Base-by-base conservation (phyloP, 2,113 vertebrate species). In the Scortum barcoo region DNA sequence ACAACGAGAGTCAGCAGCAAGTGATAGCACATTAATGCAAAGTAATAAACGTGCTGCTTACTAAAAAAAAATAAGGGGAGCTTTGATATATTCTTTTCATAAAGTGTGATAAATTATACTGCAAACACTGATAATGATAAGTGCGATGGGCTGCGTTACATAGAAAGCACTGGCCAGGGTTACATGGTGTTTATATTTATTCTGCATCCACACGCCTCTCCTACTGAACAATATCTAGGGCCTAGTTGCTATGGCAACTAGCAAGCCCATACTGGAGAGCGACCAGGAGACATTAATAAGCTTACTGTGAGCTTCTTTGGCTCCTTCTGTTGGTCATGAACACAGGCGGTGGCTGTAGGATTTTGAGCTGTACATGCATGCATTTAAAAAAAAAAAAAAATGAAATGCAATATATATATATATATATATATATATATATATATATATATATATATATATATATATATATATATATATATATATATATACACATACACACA, bases 201-300 rank as follows among this genome's bases (percentile, higher is more conserved):
- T 86, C 46, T 75, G 58, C 63, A 86, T 84, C 76, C 30, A 42
- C 80, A 62, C 66, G 50, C 56, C 57, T 87, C 77, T 87, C 73
- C 62, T 44, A 24, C 67, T 60, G 79, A 89, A 77, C 82, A 80
- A 75, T 90, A 83, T 85, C 87, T 65, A 58, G 77, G 80, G 73
- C 90, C 77, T 48, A 66, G 95, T 95, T 94, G 89, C 95, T 86
- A 93, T 94, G 89, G 94, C 79, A 93, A 95, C 94, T 76, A 88
- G 85, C 84, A 84, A 90, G 84, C 85, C 85, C 81, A 78, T 86
- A 85, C 68, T 84, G 91, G 90, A 88, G 87, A 87, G 69, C 72
- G n/a, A 90, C 89, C 84, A 86, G 88, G 78, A 93, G 80, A 85
- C 91, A 88, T 90, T 94, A 90, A 88, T 93, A 90, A 89, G 87